These are phyloP conservation scores for Falcunculus frontatus DNA, from an alignment of 2,113 vertebrate genomes.

Conservation along the genomic window DNA sequence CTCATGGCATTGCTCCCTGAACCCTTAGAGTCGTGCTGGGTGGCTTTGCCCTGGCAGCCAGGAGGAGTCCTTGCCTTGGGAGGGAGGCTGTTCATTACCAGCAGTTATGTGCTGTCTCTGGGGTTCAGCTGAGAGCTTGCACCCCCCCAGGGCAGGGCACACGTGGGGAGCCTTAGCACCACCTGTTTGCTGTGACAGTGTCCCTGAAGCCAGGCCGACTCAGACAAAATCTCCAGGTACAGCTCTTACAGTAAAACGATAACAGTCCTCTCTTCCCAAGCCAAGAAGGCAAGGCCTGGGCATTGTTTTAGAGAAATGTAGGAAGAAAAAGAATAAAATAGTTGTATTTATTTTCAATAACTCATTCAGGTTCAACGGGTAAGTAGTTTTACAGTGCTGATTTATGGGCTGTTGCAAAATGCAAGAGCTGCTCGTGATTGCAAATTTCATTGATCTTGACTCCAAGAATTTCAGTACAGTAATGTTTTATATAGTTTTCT, in stretches of 20 bases:
- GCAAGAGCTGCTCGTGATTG: not conserved
- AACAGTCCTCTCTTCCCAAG: not conserved
- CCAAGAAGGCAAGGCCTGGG: not conserved
- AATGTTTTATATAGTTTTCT: not conserved
- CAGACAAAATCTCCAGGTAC: not conserved
- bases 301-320: not conserved
- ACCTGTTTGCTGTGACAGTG: not conserved
- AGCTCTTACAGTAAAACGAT: not conserved
- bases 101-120: not conserved
- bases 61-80: not conserved
- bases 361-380: not conserved
- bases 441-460: constrained; percentile 23
- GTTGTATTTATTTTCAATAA: constrained; percentile 24
- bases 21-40: rapidly evolving
- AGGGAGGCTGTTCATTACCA: not conserved
- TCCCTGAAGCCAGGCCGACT: not conserved
- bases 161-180: not conserved
- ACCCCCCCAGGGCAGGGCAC: not conserved
- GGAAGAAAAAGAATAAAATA: not conserved
- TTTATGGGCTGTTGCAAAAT: constrained; percentile 21
- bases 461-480: not conserved
- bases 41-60: not conserved
- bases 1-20: not conserved
- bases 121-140: not conserved
- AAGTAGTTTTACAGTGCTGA: constrained; percentile 6